These are phyloP conservation scores for Rhabdomys pumilio DNA, from an alignment of 2,797 vertebrate species.

Conservation along the genomic window DNA sequence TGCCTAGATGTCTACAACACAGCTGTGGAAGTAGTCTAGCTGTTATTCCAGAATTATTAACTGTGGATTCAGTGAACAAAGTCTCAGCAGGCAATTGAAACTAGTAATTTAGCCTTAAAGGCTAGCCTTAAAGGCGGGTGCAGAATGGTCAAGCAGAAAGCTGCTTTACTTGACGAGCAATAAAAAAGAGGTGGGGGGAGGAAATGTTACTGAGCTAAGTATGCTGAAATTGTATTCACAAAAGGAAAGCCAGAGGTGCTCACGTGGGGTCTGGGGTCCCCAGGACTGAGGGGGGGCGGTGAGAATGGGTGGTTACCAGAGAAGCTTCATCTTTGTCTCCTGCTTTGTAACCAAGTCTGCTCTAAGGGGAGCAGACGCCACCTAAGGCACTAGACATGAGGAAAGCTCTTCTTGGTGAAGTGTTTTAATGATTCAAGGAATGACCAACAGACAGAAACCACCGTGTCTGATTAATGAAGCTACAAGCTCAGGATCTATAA, in stretches of 20 bases:
- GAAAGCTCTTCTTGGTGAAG: background rate
- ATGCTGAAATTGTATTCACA: slow-evolving; percentile 5
- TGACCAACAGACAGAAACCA: slow-evolving; percentile 19
- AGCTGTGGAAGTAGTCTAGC: slow-evolving; percentile 7
- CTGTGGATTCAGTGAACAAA: slow-evolving; percentile 14
- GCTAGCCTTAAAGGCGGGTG: background rate
- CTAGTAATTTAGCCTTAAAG: background rate
- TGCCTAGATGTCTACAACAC: background rate
- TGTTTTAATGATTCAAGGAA: slow-evolving; percentile 23
- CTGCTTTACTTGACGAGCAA: slow-evolving; percentile 10
- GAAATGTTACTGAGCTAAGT: slow-evolving; percentile 47
- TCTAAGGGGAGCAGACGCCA: background rate
- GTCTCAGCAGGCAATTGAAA: background rate
- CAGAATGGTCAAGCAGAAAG: slow-evolving; percentile 36
- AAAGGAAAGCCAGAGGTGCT: slow-evolving; percentile 16
- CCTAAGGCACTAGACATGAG: background rate
- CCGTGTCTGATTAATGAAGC: background rate
- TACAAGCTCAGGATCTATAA: background rate
- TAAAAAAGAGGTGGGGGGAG: background rate
- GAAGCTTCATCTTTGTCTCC: background rate
- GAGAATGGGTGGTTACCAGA: background rate
- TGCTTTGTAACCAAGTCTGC: background rate
- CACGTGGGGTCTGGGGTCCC: background rate
- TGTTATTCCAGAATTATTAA: slow-evolving; percentile 53
- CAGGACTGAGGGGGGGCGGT: background rate